Conservation (phyloP, 2,797 vertebrate genomes). For the Vultur gryphus region DNA sequence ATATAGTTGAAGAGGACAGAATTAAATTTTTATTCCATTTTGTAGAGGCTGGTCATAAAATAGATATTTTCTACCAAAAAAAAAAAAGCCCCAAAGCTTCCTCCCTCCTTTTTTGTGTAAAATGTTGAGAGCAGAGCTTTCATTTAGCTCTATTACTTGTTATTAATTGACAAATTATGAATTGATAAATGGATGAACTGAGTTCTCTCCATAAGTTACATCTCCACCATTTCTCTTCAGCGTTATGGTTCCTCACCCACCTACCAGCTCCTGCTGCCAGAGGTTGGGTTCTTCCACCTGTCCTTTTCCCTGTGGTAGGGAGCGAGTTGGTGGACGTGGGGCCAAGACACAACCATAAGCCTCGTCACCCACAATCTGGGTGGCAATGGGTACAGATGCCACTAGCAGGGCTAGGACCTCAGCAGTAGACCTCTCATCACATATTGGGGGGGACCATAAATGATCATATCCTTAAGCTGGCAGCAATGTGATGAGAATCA, state of each 20-base stretch:
- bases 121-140: background rate
- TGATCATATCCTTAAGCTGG: background rate
- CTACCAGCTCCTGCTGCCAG: background rate
- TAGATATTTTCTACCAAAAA: background rate
- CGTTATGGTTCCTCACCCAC: background rate
- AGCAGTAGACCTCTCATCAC: background rate
- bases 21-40: background rate
- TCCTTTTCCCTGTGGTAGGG: background rate
- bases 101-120: background rate
- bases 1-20: background rate
- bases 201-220: background rate
- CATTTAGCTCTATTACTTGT: background rate
- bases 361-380: background rate
- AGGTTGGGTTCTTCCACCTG: background rate
- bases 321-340: rapidly evolving
- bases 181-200: background rate
- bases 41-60: background rate
- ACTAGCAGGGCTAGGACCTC: background rate
- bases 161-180: background rate
- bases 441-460: background rate
- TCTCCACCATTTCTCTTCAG: background rate
- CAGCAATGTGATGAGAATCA: background rate
- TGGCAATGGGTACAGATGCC: background rate
- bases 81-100: background rate
- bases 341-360: background rate